Evolutionary conservation across 2,797 vertebrate species (phyloP).

Genomic region (Labeo calbasu): DNA sequence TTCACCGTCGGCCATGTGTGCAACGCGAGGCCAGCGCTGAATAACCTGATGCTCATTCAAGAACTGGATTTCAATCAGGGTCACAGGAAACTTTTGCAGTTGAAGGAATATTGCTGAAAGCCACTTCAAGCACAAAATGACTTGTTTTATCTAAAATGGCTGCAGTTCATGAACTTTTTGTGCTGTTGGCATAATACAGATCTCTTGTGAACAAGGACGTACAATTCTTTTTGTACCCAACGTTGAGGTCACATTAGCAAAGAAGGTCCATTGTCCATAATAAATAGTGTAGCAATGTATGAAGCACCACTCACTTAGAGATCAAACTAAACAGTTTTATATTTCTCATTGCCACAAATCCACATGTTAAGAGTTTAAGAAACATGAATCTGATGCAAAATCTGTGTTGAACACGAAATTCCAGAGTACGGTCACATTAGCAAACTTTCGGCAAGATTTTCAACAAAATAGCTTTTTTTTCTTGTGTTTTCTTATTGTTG

Average conservation of each 20-base stretch:
- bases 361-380: not conserved
- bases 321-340: not conserved
- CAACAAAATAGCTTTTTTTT: too few relatives aligned
- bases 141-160: not conserved
- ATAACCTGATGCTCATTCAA: constrained; percentile 20
- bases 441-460: too few relatives aligned
- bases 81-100: not conserved
- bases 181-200: not conserved
- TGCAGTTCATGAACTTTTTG: not conserved
- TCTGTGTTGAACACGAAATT: not conserved
- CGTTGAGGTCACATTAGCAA: not conserved
- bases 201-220: not conserved
- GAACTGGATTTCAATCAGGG: not conserved
- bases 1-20: not conserved
- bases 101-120: not conserved
- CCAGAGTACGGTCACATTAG: too few relatives aligned
- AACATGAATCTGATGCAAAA: not conserved
- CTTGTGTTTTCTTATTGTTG: too few relatives aligned
- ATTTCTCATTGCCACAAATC: not conserved
- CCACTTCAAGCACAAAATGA: not conserved
- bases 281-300: not conserved
- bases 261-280: not conserved
- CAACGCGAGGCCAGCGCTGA: not conserved
- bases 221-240: not conserved
- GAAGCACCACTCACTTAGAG: not conserved